Evolutionary conservation across 2,888 invertebrate genomes (phyloP), one percentile per base, ranked within the genome.

Genomic region (Trypoxylon attenuatum): DNA sequence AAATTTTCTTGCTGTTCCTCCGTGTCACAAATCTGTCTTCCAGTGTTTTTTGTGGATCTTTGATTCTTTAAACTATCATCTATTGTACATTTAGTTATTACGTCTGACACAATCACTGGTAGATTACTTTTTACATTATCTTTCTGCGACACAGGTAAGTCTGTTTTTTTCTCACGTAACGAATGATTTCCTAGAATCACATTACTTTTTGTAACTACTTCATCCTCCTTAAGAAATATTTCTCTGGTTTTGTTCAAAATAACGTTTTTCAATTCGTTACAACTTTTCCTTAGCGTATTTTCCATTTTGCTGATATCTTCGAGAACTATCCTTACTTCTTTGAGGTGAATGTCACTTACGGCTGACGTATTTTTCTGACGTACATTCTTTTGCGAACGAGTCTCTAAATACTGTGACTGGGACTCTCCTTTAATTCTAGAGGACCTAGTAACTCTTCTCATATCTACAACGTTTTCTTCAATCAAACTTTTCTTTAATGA

Each of bases 171-270:
- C n/a, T n/a, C n/a, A n/a, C n/a, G n/a, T n/a, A n/a, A n/a, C n/a
- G n/a, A n/a, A n/a, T n/a, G n/a, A 18, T 23, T 10, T 8, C 13
- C 46, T 18, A 83, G 49, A 39, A 80, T 56, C 16, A 55, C 47
- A 0, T 55, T 27, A 0, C 74, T 81, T 63, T 78, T 81, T 42
- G 73, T 47, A 0, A 72, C 55, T 0, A 80, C 22, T 19, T 82
- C 78, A 3, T 71, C 73, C 22, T 64, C 55, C 2, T 22, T 49
- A 19, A 82, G 69, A 54, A 83, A 84, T 5, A 82, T 63, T 59
- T 80, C 62, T 47, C 69, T 69, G 0, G 83, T 83, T 66, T 81
- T 84, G 13, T 33, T 69, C 22, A 83, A 57, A 47, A 84, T 84
- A 4, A 75, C 79, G 50, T 78, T 57, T 52, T 76, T 82, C 27